Evolutionary conservation across 2,888 invertebrate species (phyloP).

Genomic region (Ornithoptera priamus): DNA sequence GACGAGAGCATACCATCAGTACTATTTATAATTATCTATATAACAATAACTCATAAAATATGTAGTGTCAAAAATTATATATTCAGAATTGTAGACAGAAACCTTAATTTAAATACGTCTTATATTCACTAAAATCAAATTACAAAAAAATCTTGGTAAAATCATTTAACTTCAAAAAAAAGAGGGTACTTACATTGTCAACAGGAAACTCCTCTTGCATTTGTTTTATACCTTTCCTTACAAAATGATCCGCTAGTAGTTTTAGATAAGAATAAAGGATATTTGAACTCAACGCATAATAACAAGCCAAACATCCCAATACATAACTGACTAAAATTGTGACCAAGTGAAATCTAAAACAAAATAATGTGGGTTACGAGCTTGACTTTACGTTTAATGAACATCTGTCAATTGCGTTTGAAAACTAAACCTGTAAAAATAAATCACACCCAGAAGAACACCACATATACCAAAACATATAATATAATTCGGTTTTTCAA

Average conservation of each 20-base stretch:
- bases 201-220: constrained; percentile 38
- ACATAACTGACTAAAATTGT: constrained; percentile 70
- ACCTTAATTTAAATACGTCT: too few species aligned
- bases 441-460: constrained; percentile 61
- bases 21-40: too few species aligned
- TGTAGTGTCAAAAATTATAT: too few species aligned
- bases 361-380: constrained; percentile 46
- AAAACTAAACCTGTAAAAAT: constrained; percentile 64
- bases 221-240: constrained; percentile 45
- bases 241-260: constrained; percentile 64
- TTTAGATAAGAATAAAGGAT: constrained; percentile 60
- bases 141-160: too few species aligned
- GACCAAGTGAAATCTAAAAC: constrained; percentile 71
- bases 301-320: constrained; percentile 76
- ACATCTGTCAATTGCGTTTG: constrained; percentile 30
- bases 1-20: too few species aligned
- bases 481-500: constrained; percentile 73
- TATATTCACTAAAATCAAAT: too few species aligned
- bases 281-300: constrained; percentile 64
- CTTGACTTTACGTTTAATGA: constrained; percentile 25
- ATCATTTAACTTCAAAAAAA: background rate
- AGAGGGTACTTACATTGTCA: constrained; percentile 51
- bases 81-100: too few species aligned
- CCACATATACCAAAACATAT: constrained; percentile 65
- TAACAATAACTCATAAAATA: too few species aligned